These are phyloP conservation scores for Syrrhaptes paradoxus DNA, from an alignment of 2,113 vertebrate species.

Conservation along the genomic window DNA sequence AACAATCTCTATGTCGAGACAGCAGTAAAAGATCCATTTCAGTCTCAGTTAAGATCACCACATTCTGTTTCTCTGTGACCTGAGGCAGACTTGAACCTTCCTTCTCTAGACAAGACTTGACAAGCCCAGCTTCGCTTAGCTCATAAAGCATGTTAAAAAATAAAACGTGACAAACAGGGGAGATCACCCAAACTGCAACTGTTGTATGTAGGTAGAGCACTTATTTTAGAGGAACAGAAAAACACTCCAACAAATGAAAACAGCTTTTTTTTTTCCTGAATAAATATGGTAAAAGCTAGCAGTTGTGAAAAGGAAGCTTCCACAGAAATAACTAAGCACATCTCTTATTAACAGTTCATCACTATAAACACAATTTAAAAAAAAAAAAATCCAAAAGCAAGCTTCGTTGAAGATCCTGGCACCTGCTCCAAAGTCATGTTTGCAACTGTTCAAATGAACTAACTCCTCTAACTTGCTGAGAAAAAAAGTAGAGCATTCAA, in stretches of 20 bases:
- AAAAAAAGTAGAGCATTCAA: background rate
- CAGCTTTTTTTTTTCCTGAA: background rate
- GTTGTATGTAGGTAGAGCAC: background rate
- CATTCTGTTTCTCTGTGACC: constrained; percentile 48
- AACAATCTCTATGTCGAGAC: constrained; percentile 46
- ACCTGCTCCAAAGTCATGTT: background rate
- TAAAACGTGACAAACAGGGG: background rate
- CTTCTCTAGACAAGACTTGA: constrained; percentile 45
- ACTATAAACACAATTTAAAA: background rate
- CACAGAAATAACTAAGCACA: background rate
- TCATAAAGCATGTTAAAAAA: background rate
- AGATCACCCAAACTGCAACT: background rate
- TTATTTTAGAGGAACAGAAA: background rate
- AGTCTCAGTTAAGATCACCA: constrained; percentile 57
- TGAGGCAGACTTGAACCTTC: constrained; percentile 48
- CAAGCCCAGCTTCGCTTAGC: constrained; percentile 26
- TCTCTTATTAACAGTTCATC: background rate
- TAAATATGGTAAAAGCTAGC: background rate
- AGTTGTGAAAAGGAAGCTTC: background rate
- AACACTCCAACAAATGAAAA: background rate
- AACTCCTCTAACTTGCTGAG: background rate
- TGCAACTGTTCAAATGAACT: background rate
- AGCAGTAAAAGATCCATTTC: constrained; percentile 59
- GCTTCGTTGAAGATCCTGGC: background rate
- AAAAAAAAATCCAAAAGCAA: background rate